A percentile compares a stretch with the other conserved stretches of the same genome.
phyloP scores from a whole-genome alignment of 2,797 vertebrate genomes.

The Agapornis canus region DNA sequence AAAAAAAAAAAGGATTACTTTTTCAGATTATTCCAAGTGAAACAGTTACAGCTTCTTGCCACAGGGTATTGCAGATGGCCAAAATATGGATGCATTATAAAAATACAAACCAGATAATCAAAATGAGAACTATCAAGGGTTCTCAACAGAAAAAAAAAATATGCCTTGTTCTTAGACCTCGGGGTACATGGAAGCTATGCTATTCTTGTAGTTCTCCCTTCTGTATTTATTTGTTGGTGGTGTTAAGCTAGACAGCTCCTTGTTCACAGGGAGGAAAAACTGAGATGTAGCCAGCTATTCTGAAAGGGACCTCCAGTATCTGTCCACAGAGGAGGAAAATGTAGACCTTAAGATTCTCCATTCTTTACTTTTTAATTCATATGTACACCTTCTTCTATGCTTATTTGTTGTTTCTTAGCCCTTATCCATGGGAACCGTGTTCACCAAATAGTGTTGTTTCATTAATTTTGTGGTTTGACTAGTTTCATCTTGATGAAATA shows the following conservation, averaged over 20 bases:
- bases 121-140: neutral
- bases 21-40: neutral
- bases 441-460: neutral
- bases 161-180: neutral
- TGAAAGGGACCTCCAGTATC: neutral
- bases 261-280: neutral
- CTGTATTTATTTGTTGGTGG: neutral
- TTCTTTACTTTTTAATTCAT: neutral
- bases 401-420: neutral
- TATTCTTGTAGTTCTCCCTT: accelerated
- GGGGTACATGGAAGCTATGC: accelerated
- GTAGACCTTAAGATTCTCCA: accelerated
- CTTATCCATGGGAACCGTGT: neutral
- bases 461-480: neutral
- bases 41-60: neutral
- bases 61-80: neutral
- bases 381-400: neutral
- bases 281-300: accelerated
- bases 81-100: neutral
- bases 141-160: neutral
- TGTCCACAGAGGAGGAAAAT: neutral
- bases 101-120: neutral
- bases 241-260: neutral
- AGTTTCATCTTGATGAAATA: neutral
- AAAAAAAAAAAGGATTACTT: accelerated